Conservation (phyloP, 2,113 vertebrate genomes). For the Nothobranchius furzeri region DNA sequence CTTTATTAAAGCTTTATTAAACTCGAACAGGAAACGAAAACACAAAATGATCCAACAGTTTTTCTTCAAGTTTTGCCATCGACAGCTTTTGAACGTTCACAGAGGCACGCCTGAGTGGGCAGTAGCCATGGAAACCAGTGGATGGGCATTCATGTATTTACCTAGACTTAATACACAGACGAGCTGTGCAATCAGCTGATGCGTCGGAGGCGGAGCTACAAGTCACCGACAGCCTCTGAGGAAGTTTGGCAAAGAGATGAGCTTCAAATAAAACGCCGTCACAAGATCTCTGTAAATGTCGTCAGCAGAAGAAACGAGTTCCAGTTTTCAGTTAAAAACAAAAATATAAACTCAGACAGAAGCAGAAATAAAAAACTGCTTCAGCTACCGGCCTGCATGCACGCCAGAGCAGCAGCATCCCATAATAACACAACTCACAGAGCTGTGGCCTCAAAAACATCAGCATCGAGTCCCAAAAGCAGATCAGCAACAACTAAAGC, state of each 20-base stretch:
- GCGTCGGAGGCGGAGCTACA: constrained; percentile 15
- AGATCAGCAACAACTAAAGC: not conserved
- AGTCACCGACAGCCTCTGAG: not conserved
- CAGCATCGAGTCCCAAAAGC: not conserved
- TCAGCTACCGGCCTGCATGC: too few relatives aligned
- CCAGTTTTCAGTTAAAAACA: too few relatives aligned
- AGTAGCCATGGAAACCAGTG: constrained; percentile 42
- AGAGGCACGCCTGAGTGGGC: constrained; percentile 10
- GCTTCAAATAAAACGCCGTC: too few relatives aligned
- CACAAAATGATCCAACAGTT: constrained; percentile 40
- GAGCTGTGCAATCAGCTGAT: not conserved
- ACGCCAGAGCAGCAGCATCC: constrained; percentile 55
- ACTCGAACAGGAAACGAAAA: constrained; percentile 33
- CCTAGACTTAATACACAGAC: not conserved
- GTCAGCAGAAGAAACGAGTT: too few relatives aligned
- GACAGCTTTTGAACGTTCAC: constrained; percentile 30
- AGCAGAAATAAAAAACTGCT: too few relatives aligned
- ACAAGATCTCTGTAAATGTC: too few relatives aligned
- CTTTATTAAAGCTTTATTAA: constrained; percentile 36
- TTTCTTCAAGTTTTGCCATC: constrained; percentile 66
- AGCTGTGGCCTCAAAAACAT: constrained; percentile 48
- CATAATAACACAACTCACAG: constrained; percentile 71
- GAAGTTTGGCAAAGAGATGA: too few relatives aligned
- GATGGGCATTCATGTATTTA: constrained; percentile 12
- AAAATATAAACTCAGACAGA: too few relatives aligned